phyloP scores from a whole-genome alignment of 1,140 invertebrate genomes.

The Bombus vancouverensis region DNA sequence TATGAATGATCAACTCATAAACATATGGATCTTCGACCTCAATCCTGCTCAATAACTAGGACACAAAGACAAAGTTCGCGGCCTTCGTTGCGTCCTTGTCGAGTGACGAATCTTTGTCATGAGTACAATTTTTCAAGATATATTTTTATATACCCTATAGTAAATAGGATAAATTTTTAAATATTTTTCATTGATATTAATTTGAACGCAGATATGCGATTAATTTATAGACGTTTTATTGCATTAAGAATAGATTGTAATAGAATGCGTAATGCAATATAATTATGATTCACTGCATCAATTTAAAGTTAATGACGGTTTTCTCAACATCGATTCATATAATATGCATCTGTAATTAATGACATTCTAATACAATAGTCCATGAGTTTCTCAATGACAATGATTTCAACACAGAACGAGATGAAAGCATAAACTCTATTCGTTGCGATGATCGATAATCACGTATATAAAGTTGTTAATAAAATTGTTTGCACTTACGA shows the following conservation, averaged over 20 bases:
- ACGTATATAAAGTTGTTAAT: no score
- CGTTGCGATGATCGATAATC: not conserved
- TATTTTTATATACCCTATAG: no score
- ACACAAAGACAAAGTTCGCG: slow-evolving; percentile 3
- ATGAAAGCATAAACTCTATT: not conserved
- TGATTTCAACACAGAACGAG: not conserved
- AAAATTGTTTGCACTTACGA: not conserved
- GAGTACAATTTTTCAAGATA: not conserved
- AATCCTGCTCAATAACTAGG: not conserved
- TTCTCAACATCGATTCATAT: not conserved
- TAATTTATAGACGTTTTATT: not conserved
- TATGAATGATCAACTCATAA: no score
- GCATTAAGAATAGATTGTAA: not conserved
- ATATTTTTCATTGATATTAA: not conserved
- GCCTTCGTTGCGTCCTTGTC: not conserved
- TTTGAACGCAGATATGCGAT: no score
- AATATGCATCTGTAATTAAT: not conserved
- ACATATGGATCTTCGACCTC: not conserved
- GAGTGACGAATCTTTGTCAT: no score
- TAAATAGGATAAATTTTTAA: no score
- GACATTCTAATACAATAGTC: not conserved
- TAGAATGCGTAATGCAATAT: not conserved
- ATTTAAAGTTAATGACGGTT: not conserved
- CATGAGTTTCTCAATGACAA: not conserved
- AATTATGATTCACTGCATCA: not conserved